These are phyloP conservation scores for Colossoma macropomum DNA, from an alignment of 2,113 vertebrate species.

Conservation along the genomic window DNA sequence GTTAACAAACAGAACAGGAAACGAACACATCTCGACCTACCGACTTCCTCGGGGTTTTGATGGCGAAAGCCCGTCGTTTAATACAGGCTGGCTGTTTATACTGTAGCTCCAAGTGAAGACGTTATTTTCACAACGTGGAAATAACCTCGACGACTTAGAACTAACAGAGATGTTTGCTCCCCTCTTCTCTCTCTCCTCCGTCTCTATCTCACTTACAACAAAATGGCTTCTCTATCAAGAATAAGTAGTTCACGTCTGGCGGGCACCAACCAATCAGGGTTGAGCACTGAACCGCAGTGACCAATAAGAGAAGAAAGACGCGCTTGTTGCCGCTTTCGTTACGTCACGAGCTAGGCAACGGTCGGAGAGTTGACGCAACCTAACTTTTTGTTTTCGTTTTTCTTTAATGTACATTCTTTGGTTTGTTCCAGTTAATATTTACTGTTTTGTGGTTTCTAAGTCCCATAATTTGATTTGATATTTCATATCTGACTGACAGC, in stretches of 20 bases:
- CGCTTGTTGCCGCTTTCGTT: slow-evolving; percentile 70
- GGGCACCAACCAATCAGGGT: slow-evolving; percentile 65
- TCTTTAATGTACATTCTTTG: neutral
- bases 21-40: slow-evolving; percentile 63
- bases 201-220: slow-evolving; percentile 69
- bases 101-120: slow-evolving; percentile 50
- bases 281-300: neutral
- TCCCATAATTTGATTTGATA: too few species aligned
- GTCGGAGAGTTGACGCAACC: too few species aligned
- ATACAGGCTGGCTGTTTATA: slow-evolving; percentile 11
- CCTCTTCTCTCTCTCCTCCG: slow-evolving; percentile 39
- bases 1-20: neutral
- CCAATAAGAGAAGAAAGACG: slow-evolving; percentile 66
- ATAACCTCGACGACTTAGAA: slow-evolving; percentile 49
- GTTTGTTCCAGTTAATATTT: neutral
- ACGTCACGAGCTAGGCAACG: slow-evolving; percentile 29
- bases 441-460: too few species aligned
- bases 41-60: slow-evolving; percentile 76
- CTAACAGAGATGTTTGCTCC: slow-evolving; percentile 17
- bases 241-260: slow-evolving; percentile 59
- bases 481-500: too few species aligned
- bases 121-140: slow-evolving; percentile 61
- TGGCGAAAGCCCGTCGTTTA: slow-evolving; percentile 64
- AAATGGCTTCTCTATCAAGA: slow-evolving; percentile 73
- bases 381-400: neutral